Percentiles rank a stretch among this genome's conserved stretches.
Conservation (phyloP, 2,888 invertebrate species). For the Dasysyrphus tricinctus region DNA sequence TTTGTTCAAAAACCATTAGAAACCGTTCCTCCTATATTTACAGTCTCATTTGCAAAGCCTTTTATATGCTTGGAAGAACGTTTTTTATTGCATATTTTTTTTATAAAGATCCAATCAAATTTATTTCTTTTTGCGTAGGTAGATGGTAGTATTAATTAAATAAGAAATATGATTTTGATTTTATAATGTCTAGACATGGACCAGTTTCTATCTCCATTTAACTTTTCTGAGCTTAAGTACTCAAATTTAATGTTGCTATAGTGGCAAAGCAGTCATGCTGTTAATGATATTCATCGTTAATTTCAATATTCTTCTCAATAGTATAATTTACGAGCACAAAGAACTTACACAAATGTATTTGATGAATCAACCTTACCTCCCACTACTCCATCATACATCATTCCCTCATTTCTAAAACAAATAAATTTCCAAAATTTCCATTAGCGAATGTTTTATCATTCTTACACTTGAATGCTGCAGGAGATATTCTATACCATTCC, state of each 20-base stretch:
- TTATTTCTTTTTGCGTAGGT: background rate
- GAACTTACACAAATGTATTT: background rate
- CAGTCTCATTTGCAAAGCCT: too few relatives aligned
- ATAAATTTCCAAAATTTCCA: conserved; percentile 17
- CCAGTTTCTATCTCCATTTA: background rate
- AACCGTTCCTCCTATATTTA: too few relatives aligned
- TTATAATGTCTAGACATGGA: conserved; percentile 5
- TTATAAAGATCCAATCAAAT: background rate
- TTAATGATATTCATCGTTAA: background rate
- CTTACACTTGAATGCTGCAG: conserved; percentile 69
- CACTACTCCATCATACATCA: background rate
- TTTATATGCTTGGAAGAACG: too few relatives aligned
- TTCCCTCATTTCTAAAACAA: background rate
- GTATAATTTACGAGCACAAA: background rate
- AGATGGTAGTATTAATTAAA: background rate
- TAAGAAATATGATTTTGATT: background rate
- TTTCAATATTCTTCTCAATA: background rate
- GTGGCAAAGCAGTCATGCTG: background rate
- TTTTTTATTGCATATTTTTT: too few relatives aligned
- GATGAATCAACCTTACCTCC: background rate
- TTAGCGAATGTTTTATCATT: conserved; percentile 41
- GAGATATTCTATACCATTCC: conserved; percentile 18
- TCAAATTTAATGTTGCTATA: background rate
- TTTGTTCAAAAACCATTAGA: too few relatives aligned
- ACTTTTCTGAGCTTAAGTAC: background rate